These are phyloP conservation scores for Micromys minutus DNA, from an alignment of 2,113 vertebrate species.

Conservation along the genomic window DNA sequence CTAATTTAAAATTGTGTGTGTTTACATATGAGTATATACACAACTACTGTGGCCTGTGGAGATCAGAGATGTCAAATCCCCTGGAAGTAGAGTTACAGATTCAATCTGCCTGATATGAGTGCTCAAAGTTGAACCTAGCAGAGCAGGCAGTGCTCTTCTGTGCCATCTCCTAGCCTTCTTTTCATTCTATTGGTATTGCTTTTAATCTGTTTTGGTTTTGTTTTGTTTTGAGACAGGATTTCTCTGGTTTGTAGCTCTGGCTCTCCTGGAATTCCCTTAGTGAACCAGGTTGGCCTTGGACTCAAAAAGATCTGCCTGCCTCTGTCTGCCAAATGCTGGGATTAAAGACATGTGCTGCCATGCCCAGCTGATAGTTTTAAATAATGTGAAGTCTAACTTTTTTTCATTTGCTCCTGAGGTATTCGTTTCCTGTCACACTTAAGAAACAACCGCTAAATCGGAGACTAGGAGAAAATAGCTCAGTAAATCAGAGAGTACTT, in stretches of 20 bases:
- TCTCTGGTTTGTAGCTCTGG: not conserved
- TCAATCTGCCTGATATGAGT: not conserved
- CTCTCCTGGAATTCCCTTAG: not conserved
- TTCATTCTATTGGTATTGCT: not conserved
- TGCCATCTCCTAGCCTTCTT: not conserved
- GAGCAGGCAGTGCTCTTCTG: not conserved
- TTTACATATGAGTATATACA: not conserved
- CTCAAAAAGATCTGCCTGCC: not conserved
- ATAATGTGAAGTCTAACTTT: not conserved
- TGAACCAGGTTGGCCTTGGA: not conserved
- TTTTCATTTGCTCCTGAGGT: not conserved
- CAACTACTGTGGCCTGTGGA: not conserved
- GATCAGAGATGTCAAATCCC: not conserved
- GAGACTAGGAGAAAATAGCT: not conserved
- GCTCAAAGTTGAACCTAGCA: not conserved
- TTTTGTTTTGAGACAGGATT: not conserved
- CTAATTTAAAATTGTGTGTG: not conserved
- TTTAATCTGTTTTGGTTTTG: not conserved
- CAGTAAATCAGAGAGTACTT: not conserved
- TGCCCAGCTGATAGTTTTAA: not conserved
- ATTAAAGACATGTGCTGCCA: not conserved
- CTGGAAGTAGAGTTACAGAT: not conserved
- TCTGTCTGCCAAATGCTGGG: not conserved
- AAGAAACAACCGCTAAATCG: not conserved
- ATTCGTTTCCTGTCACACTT: not conserved